A percentile compares a stretch with the other conserved stretches of the same genome.
Conservation (phyloP, 2,797 vertebrate genomes). For the Urophycis tenuis region DNA sequence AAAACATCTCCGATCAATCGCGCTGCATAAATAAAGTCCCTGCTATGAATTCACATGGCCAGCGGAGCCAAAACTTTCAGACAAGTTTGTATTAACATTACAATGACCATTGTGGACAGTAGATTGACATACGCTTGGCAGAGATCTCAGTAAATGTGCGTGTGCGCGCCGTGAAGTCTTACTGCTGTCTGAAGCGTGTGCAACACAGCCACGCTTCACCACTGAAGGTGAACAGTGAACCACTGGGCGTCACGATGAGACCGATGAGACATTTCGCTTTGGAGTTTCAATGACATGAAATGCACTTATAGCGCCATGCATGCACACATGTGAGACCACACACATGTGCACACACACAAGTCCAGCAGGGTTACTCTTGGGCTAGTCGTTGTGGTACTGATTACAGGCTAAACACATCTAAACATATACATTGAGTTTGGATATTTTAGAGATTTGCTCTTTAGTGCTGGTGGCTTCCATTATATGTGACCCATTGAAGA, state of each 20-base stretch:
- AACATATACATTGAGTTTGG: neutral
- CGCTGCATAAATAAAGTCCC: neutral
- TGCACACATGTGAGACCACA: neutral
- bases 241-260: too few relatives aligned
- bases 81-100: neutral
- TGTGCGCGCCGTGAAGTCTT: neutral
- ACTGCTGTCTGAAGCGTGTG: neutral
- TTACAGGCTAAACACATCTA: neutral
- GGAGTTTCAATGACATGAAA: too few relatives aligned
- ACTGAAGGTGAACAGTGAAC: too few relatives aligned
- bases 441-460: neutral
- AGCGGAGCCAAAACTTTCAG: neutral
- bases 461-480: neutral
- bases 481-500: conserved; percentile 8
- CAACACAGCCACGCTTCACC: too few relatives aligned
- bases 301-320: neutral
- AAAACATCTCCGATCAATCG: neutral
- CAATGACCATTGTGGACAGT: neutral
- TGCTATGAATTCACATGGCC: neutral
- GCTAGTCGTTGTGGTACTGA: neutral
- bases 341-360: neutral
- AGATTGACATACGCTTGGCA: too few relatives aligned
- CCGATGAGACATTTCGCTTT: too few relatives aligned
- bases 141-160: too few relatives aligned
- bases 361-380: neutral